Conservation (phyloP, 2,113 vertebrate genomes). For the Megatriorchis doriae region DNA sequence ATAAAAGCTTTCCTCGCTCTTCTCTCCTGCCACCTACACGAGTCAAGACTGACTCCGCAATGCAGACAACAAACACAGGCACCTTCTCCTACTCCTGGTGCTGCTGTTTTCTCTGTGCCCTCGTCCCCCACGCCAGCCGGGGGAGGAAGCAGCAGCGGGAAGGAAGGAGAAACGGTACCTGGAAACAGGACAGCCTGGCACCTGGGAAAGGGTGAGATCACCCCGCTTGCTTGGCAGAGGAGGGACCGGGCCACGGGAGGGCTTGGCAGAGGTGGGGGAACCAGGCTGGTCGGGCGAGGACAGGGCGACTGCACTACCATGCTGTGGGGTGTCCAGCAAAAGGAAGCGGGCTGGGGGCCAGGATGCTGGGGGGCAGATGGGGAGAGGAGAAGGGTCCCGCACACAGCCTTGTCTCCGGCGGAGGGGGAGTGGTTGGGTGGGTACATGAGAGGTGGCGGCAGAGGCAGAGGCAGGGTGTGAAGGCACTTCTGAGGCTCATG, state of each 20-base stretch:
- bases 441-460: neutral
- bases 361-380: neutral
- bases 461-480: neutral
- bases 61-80: neutral
- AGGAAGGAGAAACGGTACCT: neutral
- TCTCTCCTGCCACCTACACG: neutral
- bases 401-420: neutral
- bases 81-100: neutral
- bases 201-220: neutral
- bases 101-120: neutral
- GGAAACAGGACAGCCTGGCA: neutral
- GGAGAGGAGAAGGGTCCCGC: neutral
- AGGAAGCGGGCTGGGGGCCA: neutral
- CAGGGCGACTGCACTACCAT: neutral
- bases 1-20: neutral
- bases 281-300: fast-evolving
- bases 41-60: neutral
- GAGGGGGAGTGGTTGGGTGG: neutral
- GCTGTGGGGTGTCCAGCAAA: fast-evolving
- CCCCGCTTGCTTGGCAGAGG: fast-evolving
- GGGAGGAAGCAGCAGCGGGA: neutral
- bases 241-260: neutral
- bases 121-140: neutral
- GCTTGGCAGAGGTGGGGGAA: neutral
- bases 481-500: neutral